Evolutionary conservation across 2,113 vertebrate genomes (phyloP), one percentile per base, ranked within the genome.

Genomic region (Passerina amoena): DNA sequence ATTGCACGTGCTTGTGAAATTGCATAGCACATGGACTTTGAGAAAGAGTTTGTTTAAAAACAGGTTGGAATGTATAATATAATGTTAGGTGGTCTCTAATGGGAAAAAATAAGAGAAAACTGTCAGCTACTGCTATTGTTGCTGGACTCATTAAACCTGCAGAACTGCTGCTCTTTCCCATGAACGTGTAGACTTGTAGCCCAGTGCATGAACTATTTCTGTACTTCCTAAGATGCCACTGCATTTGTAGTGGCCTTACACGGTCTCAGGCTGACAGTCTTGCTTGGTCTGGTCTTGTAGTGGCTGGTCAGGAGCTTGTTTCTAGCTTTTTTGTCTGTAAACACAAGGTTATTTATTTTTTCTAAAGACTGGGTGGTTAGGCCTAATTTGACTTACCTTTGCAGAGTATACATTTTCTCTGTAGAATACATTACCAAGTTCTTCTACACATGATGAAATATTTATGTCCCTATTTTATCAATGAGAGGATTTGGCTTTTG

Each of bases 211-310:
- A 85, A 68, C 4, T n/a, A 42, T 31, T 78, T 31, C 20, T 77
- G 2, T n/a, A 45, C 12, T 20, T 68, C 3, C 0, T 48, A 57
- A 73, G 10, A 35, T 13, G 6, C 8, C 3, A 8, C 11, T 50
- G 22, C 12, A 10, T 57, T 78, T 89, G 12, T 59, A 18, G 18
- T 14, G 31, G 5, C 8, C 64, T 86, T 54, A 4, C 7, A 30
- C 14, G 59, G 33, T n/a, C 23, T 61, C 15, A 19, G 45, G 10
- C 9, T 85, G 30, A 57, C 42, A 61, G 37, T 7, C 12, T 73
- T 77, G 5, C 24, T 61, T 5, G 0, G 4, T 70, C 54, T 59
- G 33, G 59, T 45, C 42, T 40, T 40, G 2, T 23, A 44, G 22
- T 61, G 50, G 8, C 12, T 83, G 35, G 5, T 37, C 25, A 86